Evolutionary conservation across 2,888 invertebrate genomes (phyloP).

Genomic region (Andrena marginata): DNA sequence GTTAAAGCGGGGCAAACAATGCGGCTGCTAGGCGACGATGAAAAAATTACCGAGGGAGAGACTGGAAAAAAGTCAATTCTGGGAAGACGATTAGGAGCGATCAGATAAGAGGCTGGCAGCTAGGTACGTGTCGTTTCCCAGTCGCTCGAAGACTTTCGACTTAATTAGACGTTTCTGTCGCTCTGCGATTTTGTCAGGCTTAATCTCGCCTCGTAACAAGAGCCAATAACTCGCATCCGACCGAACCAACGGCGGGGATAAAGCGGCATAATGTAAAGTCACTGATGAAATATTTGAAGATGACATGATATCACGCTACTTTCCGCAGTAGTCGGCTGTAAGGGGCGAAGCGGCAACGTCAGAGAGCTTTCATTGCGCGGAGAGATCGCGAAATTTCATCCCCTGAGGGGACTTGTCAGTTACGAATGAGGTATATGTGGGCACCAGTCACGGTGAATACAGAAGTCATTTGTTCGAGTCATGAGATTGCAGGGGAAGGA

Average conservation of each 20-base stretch:
- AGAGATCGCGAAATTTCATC: constrained; percentile 8
- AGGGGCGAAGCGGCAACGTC: background rate
- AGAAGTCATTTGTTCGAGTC: constrained; percentile 28
- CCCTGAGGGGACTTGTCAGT: background rate
- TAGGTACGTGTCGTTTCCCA: constrained; percentile 74
- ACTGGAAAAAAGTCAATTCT: constrained; percentile 36
- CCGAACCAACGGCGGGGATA: background rate
- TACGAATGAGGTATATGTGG: background rate
- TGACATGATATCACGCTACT: background rate
- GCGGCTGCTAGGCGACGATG: background rate
- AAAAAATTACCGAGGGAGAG: constrained; percentile 19
- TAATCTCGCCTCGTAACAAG: constrained; percentile 27
- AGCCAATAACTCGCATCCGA: constrained; percentile 26
- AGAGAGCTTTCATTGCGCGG: background rate
- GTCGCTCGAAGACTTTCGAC: constrained; percentile 55
- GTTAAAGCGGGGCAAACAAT: constrained; percentile 12
- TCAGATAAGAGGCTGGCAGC: constrained; percentile 74
- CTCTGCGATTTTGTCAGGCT: constrained; percentile 48
- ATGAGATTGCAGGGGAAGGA: constrained; percentile 20
- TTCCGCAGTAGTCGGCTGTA: background rate
- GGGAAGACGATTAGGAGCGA: constrained; percentile 59
- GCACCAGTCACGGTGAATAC: background rate
- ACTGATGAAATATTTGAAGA: constrained; percentile 18
- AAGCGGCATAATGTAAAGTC: background rate
- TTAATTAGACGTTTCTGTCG: constrained; percentile 65